A percentile compares a stretch with the other conserved stretches of the same genome.
phyloP scores from a whole-genome alignment of 2,113 vertebrate species.

The Atrichornis clamosus region DNA sequence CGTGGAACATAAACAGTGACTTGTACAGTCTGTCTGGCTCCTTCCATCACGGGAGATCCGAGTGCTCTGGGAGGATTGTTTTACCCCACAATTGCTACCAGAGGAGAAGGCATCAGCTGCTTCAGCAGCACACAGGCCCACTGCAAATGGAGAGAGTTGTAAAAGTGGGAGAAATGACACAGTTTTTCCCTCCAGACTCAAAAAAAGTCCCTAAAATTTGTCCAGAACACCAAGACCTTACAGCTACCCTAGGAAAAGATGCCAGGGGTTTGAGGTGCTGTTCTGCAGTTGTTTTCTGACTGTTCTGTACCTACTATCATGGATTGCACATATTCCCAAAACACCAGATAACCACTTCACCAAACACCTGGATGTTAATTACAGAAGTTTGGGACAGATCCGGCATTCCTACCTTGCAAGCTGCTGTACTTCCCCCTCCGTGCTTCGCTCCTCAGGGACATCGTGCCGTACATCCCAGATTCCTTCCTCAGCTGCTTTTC shows the following conservation, averaged over 20 bases:
- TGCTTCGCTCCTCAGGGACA: slow-evolving; percentile 54
- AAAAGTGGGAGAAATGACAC: neutral
- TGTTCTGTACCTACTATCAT: neutral
- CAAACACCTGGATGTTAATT: neutral
- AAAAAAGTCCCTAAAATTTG: neutral
- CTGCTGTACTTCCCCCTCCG: slow-evolving; percentile 19
- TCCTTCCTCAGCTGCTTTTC: neutral
- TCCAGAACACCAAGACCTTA: neutral
- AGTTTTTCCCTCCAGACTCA: neutral
- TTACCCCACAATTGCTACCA: neutral
- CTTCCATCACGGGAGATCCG: neutral
- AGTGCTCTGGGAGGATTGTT: neutral
- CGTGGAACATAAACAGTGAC: neutral
- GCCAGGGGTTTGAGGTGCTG: neutral
- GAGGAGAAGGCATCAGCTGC: neutral
- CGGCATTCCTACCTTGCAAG: slow-evolving; percentile 68
- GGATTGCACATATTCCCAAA: neutral
- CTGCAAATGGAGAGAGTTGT: neutral
- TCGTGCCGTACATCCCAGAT: neutral
- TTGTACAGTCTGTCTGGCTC: neutral
- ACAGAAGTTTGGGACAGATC: neutral
- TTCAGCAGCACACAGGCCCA: neutral
- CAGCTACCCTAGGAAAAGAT: neutral
- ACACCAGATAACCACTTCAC: neutral
- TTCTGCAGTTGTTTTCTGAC: neutral